Percentiles rank a stretch among this genome's conserved stretches.
Conservation (phyloP, 2,888 invertebrate genomes). For the Rosalia funebris region DNA sequence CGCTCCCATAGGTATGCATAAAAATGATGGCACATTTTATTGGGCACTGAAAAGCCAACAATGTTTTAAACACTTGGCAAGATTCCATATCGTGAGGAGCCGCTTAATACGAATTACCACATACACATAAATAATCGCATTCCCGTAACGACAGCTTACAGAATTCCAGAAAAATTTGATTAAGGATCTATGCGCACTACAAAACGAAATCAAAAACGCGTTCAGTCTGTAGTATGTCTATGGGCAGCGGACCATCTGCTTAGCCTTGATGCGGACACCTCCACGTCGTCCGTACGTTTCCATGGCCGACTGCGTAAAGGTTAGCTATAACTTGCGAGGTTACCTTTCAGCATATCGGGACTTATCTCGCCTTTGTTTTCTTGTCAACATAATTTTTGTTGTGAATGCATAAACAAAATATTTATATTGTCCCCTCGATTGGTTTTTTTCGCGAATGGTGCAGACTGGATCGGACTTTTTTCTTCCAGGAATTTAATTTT, state of each 20-base stretch:
- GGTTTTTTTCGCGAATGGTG: slow-evolving; percentile 59
- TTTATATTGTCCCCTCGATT: slow-evolving; percentile 65
- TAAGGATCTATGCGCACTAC: slow-evolving; percentile 63
- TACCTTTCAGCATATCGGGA: slow-evolving; percentile 64
- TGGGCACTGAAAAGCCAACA: slow-evolving; percentile 39
- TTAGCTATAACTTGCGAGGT: slow-evolving; percentile 65
- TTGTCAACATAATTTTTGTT: slow-evolving; percentile 66
- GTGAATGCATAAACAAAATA: slow-evolving; percentile 66
- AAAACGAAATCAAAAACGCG: slow-evolving; percentile 61
- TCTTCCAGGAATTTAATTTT: slow-evolving; percentile 63
- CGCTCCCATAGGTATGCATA: slow-evolving; percentile 32
- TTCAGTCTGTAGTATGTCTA: slow-evolving; percentile 64
- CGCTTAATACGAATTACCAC: slow-evolving; percentile 55
- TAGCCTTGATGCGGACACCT: slow-evolving; percentile 25
- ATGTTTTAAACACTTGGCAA: slow-evolving; percentile 47
- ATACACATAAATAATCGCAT: slow-evolving; percentile 58
- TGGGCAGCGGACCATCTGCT: slow-evolving; percentile 55
- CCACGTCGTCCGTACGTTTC: slow-evolving; percentile 34
- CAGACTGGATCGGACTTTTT: slow-evolving; percentile 53
- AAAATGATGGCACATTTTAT: slow-evolving; percentile 37
- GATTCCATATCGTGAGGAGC: slow-evolving; percentile 46
- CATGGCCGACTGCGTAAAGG: slow-evolving; percentile 59
- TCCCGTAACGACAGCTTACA: slow-evolving; percentile 61
- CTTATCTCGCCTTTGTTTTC: slow-evolving; percentile 66
- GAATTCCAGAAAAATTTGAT: slow-evolving; percentile 64